These are phyloP conservation scores for Iphiclides podalirius DNA, from an alignment of 2,888 invertebrate genomes.

Conservation along the genomic window DNA sequence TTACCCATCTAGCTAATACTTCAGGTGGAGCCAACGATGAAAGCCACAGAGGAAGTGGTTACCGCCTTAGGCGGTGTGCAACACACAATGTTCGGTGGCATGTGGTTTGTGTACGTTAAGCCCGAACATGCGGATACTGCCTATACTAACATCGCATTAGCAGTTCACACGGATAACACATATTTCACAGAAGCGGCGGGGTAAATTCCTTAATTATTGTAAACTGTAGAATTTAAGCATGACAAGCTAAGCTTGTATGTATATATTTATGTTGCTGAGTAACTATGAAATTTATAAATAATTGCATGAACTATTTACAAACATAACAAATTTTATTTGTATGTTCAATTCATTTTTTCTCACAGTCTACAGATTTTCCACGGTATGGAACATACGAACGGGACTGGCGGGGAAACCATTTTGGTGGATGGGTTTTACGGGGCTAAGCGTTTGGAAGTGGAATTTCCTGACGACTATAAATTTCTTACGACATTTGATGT, in stretches of 20 bases:
- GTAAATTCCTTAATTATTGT: too few species aligned
- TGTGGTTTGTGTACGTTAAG: conserved; percentile 83
- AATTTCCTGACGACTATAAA: conserved; percentile 79
- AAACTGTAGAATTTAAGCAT: too few species aligned
- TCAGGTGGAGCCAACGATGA: conserved; percentile 69
- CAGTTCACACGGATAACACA: conserved; percentile 88
- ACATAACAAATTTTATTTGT: too few species aligned
- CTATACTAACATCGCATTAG: conserved; percentile 83
- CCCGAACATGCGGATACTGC: conserved; percentile 85
- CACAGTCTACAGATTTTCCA: conserved; percentile 68
- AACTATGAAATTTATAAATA: too few species aligned
- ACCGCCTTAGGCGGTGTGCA: conserved; percentile 82
- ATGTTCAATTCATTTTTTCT: too few species aligned
- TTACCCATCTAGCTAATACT: too few species aligned
- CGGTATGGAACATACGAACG: conserved; percentile 68
- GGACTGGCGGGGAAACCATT: conserved; percentile 85
- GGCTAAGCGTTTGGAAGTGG: conserved; percentile 75
- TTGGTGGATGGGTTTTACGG: conserved; percentile 87
- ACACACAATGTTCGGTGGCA: conserved; percentile 86
- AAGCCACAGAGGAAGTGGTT: conserved; percentile 76
- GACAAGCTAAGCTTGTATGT: too few species aligned
- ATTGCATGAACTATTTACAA: too few species aligned
- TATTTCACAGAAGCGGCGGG: conserved; percentile 89
- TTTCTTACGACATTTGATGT: conserved; percentile 78
- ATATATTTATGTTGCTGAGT: too few species aligned